Evolutionary conservation across 92 coral and sea anemone genomes (phyloP), one percentile per base, ranked within the genome.

Genomic region (Porites divaricata): DNA sequence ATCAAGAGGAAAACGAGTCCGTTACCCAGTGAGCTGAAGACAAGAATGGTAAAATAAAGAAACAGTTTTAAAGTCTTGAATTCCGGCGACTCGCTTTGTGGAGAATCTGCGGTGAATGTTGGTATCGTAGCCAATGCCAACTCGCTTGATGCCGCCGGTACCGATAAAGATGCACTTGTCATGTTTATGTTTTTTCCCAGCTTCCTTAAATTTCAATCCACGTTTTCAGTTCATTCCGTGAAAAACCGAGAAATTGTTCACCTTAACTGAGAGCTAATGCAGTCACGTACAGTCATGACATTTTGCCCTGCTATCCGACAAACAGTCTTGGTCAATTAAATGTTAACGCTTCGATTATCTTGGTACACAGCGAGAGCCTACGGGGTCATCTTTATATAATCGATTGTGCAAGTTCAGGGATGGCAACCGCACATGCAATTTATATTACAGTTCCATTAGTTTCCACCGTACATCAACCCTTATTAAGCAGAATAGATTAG

Each of bases 1-100:
- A 91, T 88, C 57, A 88, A 65, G 59, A 76, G 85, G 9, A 80
- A 88, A 8, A 91, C 95, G 57, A 85, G 41, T 0, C 88, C 73
- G 63, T 91, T 91, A 9, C 95, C 95, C 65, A 91, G 26, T 1
- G 89, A 82, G 25, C 95, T 91, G 74, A 87, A 74, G 23, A 58
- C 52, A 59, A 91, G 76, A 63, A 94, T 88, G 58, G 81, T 13
- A 63, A 88, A 71, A 65, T 88, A 88, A 28, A 91, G 73, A 67
- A 83, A 61, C 19, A 88, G 53, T 49, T 91, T 91, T 6, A 81
- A 24, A 3, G 83, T 68, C 52, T 77, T 88, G 82, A 91, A 91
- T 59, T 85, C 90, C 14, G 87, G 11, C 11, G 79, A 64, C 58
- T 91, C 92, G 20, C 81, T 52, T 0, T 54, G 57, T 41, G n/a